phyloP scores from a whole-genome alignment of 2,888 invertebrate species.

The Agrenia bidenticulata region DNA sequence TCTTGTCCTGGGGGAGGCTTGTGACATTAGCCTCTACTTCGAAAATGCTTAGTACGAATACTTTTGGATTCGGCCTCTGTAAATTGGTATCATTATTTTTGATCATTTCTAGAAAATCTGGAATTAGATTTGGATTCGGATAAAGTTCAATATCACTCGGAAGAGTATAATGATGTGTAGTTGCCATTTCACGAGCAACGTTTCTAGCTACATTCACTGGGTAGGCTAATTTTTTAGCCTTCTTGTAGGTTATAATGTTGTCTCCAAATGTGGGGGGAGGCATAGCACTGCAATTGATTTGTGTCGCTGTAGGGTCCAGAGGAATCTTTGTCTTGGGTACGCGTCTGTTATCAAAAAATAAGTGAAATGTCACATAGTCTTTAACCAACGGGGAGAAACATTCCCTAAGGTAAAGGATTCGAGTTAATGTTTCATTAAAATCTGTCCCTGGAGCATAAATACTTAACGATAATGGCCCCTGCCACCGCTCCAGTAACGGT shows the following conservation, averaged over 20 bases:
- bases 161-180: conserved; percentile 77
- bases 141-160: conserved; percentile 86
- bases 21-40: conserved; percentile 70
- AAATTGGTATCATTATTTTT: conserved; percentile 61
- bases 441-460: conserved; percentile 85
- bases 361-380: conserved; percentile 81
- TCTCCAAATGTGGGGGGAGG: conserved; percentile 65
- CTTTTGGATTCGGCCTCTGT: conserved; percentile 62
- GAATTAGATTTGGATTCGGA: conserved; percentile 78
- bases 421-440: conserved; percentile 72
- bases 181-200: conserved; percentile 77
- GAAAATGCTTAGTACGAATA: conserved; percentile 85
- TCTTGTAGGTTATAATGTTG: conserved; percentile 66
- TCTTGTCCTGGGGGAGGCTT: conserved; percentile 69
- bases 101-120: conserved; percentile 81
- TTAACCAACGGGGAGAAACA: conserved; percentile 72
- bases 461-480: conserved; percentile 82
- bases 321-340: conserved; percentile 63
- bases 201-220: conserved; percentile 89
- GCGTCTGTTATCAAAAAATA: conserved; percentile 84
- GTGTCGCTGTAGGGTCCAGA: conserved; percentile 20
- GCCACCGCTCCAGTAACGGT: conserved; percentile 82
- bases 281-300: conserved; percentile 42
- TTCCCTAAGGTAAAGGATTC: conserved; percentile 78
- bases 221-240: conserved; percentile 77